Evolutionary conservation across 2,797 vertebrate species (phyloP), one percentile per base, ranked within the genome.

Genomic region (Calcarius lapponicus): DNA sequence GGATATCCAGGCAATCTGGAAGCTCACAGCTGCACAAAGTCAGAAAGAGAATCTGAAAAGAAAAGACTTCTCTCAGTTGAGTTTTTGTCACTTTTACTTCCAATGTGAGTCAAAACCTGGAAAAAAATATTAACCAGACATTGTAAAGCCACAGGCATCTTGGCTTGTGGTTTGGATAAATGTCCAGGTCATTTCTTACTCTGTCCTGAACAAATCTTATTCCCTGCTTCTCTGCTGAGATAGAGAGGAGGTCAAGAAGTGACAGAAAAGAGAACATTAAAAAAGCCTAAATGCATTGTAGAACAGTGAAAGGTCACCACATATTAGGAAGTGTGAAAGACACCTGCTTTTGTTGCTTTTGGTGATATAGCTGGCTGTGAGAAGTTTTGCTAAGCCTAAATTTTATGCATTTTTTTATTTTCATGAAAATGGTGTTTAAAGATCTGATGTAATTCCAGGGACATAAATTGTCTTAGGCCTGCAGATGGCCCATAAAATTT

Each of bases 71-170:
- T 94, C 45, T 88, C 60, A 42, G 57, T 34, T 45, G 45, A 60
- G 42, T 50, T 95, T 91, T 88, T 92, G 66, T 94, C 74, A 90
- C 73, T 92, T 91, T 90, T 83, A n/a, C 58, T 93, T 91, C 84
- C 31, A 78, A 4, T 20, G 24, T 71, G 53, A 94, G 38, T 64
- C 88, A 94, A 94, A 92, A 87, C 61, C 47, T 91, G 87, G 64
- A 58, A 64, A 93, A 90, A 80, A 88, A 34, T 34, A n/a, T 72
- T 94, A 92, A 83, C 32, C 38, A 75, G 82, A 89, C 45, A 71
- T 85, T 89, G 69, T 94, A 57, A 90, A 95, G 83, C 72, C 89
- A 91, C 82, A 93, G 80, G 45, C 75, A 75, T 89, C 88, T 89
- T 89, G 67, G 34, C 34, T 89, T 95, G 86, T 5, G 38, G 81